These are phyloP conservation scores for Naja naja DNA, from an alignment of 2,113 vertebrate species.

Conservation along the genomic window DNA sequence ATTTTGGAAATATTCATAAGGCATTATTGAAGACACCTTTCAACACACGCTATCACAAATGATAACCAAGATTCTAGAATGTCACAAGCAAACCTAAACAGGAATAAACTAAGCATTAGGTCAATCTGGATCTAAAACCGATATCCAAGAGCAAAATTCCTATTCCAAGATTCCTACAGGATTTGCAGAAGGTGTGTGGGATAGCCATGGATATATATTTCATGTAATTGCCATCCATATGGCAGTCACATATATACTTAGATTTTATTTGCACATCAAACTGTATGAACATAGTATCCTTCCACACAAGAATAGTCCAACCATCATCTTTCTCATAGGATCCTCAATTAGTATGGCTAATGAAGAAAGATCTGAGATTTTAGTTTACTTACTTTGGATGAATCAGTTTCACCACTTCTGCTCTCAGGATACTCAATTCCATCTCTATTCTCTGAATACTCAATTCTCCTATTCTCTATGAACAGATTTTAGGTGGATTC, in stretches of 20 bases:
- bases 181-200: background rate
- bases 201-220: background rate
- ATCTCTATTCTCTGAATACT: background rate
- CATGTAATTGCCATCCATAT: background rate
- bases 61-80: background rate
- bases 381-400: background rate
- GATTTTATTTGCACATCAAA: background rate
- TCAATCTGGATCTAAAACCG: background rate
- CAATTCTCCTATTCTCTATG: background rate
- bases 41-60: background rate
- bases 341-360: background rate
- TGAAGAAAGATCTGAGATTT: background rate
- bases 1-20: background rate
- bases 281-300: background rate
- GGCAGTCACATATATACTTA: background rate
- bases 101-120: background rate
- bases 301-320: background rate
- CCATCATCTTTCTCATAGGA: background rate
- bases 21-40: background rate
- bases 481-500: background rate
- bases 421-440: background rate
- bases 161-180: background rate
- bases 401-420: background rate
- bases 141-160: background rate
- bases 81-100: background rate